phyloP scores from a whole-genome alignment of 2,113 vertebrate species.

The Canis aureus region DNA sequence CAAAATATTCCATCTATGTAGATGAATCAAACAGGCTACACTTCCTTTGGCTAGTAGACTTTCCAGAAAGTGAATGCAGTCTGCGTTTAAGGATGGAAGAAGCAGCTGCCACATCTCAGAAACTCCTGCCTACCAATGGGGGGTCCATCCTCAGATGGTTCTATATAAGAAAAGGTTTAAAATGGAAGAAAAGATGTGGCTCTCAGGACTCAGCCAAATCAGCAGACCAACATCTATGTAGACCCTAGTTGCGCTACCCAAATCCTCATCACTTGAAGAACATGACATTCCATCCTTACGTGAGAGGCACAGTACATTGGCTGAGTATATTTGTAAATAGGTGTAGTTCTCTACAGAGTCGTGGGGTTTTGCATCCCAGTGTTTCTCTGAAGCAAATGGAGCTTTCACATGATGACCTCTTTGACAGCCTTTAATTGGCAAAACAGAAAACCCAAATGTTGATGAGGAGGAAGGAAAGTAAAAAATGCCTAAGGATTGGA shows the following conservation, averaged over 20 bases:
- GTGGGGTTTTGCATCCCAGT: background rate
- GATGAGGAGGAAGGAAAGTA: background rate
- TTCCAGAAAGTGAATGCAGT: background rate
- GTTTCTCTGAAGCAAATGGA: background rate
- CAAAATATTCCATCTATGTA: background rate
- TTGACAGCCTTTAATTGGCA: background rate
- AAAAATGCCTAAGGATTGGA: background rate
- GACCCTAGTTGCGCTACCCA: background rate
- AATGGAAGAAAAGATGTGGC: background rate
- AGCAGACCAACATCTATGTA: background rate
- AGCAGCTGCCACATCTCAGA: background rate
- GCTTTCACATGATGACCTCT: background rate
- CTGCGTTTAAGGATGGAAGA: background rate
- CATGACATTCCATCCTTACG: too few species aligned
- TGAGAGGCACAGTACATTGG: background rate
- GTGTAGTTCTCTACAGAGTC: background rate
- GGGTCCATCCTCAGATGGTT: background rate
- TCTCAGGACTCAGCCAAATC: background rate
- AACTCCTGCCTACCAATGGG: background rate
- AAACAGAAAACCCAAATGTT: background rate
- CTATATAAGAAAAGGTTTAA: background rate
- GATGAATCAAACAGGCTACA: background rate
- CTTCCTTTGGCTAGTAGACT: background rate
- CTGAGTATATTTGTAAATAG: background rate
- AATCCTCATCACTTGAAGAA: background rate